Evolutionary conservation across 2,888 invertebrate genomes (phyloP), one percentile per base, ranked within the genome.

Genomic region (Helobdella robusta): DNA sequence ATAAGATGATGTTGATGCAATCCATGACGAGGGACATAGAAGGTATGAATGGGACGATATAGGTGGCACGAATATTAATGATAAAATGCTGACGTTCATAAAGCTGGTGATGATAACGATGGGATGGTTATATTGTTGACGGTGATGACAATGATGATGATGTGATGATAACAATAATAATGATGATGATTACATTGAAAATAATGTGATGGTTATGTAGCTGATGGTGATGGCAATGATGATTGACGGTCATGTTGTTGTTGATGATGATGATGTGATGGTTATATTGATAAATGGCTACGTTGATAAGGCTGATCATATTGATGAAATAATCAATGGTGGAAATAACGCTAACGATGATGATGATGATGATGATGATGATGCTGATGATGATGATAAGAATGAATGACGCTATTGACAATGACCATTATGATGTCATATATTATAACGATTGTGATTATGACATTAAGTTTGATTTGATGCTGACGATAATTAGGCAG

Each of bases 121-220:
- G 56, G 32, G n/a, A n/a, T 30, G 56, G 32, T 25, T n/a, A 25
- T 8, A 32, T n/a, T 1, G 56, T 1, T n/a, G 56, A n/a, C 56
- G 56, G 32, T 25, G 52, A 52, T 25, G 52, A 52, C 52, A 28
- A 20, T 28, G 52, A 52, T 30, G 56, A 56, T 32, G 28, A 56
- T 32, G 20, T 30, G 48, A 23, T 8, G 8, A 23, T 48, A 48
- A 48, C 25, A 48, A 48, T 48, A 23, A 25, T 23, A 2, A 48
- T 23, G 48, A 23, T 48, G 3, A 23, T 20, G 2, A 3, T 48
- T 20, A 48, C 48, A 25, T 25, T 15, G 6, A 2, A 48, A 8
- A 48, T 48, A 25, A 48, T 48, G 5, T 56, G 56, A n/a, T 25
- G 11, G 20, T 28, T 28, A 11, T 28, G 28, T 2, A 4, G 56